Evolutionary conservation across 2,888 invertebrate species (phyloP).

Genomic region (Calameuta filiformis): DNA sequence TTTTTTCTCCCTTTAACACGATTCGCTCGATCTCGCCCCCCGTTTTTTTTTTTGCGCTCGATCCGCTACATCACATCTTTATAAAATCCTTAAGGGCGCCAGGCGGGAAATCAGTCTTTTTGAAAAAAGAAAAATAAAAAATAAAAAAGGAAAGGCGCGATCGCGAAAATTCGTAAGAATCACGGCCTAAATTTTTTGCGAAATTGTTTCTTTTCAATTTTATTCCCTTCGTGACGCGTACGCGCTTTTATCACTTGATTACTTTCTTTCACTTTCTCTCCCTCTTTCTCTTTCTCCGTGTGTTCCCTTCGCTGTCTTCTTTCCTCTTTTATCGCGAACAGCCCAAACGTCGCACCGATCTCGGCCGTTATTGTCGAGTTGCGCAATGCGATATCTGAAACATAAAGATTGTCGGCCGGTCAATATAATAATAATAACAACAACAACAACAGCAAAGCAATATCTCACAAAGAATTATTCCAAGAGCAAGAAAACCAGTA

Average conservation of each 20-base stretch:
- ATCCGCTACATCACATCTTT: neutral
- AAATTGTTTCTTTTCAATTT: conserved; percentile 13
- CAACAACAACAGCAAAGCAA: neutral
- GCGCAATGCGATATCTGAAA: conserved; percentile 13
- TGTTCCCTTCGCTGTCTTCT: neutral
- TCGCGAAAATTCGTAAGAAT: neutral
- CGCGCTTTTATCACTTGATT: neutral
- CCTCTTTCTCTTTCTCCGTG: neutral
- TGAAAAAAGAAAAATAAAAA: neutral
- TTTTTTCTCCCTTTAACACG: neutral
- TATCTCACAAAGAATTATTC: neutral
- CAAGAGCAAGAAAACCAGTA: neutral
- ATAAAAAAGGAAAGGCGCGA: neutral
- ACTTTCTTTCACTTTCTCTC: no score
- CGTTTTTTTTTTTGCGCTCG: conserved; percentile 12
- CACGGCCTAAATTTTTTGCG: conserved; percentile 11
- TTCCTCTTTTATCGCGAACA: neutral
- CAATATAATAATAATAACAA: neutral
- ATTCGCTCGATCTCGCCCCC: conserved; percentile 5
- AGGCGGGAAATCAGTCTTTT: neutral
- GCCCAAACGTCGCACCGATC: neutral
- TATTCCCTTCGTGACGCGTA: conserved; percentile 3
- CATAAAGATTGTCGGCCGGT: neutral
- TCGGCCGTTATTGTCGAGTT: neutral
- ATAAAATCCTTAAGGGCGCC: neutral